Base-by-base conservation (phyloP, 2,113 vertebrate species). In the Baryphthengus martii region DNA sequence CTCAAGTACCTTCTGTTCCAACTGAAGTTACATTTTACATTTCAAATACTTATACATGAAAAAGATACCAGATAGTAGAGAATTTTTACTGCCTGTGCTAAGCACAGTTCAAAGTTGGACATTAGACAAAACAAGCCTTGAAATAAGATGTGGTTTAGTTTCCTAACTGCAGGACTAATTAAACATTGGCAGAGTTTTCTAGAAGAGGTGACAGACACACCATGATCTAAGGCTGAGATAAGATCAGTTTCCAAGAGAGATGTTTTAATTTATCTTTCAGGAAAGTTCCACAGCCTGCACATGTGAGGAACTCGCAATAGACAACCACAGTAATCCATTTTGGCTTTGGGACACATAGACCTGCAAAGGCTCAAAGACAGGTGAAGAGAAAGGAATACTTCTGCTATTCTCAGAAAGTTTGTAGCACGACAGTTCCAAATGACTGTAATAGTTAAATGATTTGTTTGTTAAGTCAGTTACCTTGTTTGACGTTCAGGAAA, bases 111-210 rank as follows among this genome's bases (percentile, higher is more conserved):
- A 94, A 91, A 93, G 62, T 11, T 96, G 94, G 95, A 92, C 78
- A 75, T 62, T 8, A 85, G 87, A 95, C 93, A 97, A 96, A 95
- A 84, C 65, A 92, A 95, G 84, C 66, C 10, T 31, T 85, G 73
- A 90, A 92, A 37, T 68, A 88, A 96, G 53, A 94, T 29, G 84
- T 65, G 52, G 6, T 91, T 93, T 95, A 33, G 71, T 83, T 96
- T 96, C 90, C 74, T 82, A 89, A 87, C 70, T 8, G 81, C 70
- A 56, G 81, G 87, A 89, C 84, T 93, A 95, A 97, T 95, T 89
- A 95, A 96, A 95, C 68, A 90, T 35, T 93, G 73, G 83, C 84
- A 93, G 73, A 90, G 80, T 61, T 75, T 84, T 89, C 61, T 73
- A 93, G 55, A 84, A 81, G 80, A 95, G 80, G 77, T 87, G 95